Evolutionary conservation across 2,888 invertebrate genomes (phyloP), one percentile per base, ranked within the genome.

Genomic region (Rhagium mordax): DNA sequence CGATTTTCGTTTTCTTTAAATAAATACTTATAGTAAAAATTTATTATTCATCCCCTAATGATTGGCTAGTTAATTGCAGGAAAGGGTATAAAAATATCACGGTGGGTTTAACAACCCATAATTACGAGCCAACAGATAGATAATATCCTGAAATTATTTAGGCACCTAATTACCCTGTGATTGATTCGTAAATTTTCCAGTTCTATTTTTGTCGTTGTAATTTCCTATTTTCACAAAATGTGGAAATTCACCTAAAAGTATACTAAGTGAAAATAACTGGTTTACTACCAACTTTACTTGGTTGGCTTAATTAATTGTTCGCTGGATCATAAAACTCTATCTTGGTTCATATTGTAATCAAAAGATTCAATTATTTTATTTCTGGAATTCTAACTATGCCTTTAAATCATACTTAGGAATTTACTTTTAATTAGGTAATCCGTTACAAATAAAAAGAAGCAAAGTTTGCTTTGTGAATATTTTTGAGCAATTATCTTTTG

Each of bases 131-230:
- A n/a, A n/a, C 41, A 41, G 41, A 41, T 10, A 15, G 41, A 41
- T 41, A 41, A 41, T 41, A 41, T 41, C n/a, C 41, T 41, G 41
- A 41, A 41, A 41, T 41, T 41, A n/a, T n/a, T 41, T 41, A n/a
- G n/a, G 13, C 41, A 4, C 10, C 13, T 78, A 80, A 80, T 79
- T 79, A 80, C 71, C 59, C 41, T 64, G 76, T 78, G 78, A 78
- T 75, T 77, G 77, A 80, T 80, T 78, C 67, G 75, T 74, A 74
- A 78, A 77, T 79, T 77, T 78, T 75, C 78, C 76, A 80, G 75
- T 79, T 75, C 78, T 78, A 77, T 75, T 72, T 60, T 61, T 70
- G 41, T 13, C 41, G 41, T 13, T n/a, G n/a, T 41, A 13, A 41
- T 41, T 41, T 41, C 41, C 41, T 2, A 41, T n/a, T 41, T 41